Conservation (phyloP, 1,140 invertebrate genomes). For the Cydia splendana region DNA sequence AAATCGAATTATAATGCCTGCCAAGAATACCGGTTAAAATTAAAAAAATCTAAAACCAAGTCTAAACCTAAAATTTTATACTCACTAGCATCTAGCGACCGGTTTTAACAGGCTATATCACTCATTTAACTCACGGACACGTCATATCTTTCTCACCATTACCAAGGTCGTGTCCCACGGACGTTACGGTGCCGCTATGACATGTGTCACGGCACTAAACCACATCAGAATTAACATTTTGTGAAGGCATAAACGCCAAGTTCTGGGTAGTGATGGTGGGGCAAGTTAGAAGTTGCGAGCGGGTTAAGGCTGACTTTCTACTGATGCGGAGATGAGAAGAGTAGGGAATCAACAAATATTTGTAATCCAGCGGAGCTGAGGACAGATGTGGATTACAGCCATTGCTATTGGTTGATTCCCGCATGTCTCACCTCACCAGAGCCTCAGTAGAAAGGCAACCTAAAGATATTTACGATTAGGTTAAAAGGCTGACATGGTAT, state of each 20-base stretch:
- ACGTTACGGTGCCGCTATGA: constrained; percentile 6
- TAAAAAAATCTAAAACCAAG: background rate
- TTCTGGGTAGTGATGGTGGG: constrained; percentile 14
- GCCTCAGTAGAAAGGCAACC: no score
- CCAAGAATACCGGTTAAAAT: no score
- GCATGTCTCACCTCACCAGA: no score
- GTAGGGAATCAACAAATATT: no score
- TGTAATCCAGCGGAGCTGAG: no score
- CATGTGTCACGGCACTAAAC: constrained; percentile 13
- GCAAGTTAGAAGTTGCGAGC: background rate
- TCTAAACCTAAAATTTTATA: background rate
- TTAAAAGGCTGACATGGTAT: no score
- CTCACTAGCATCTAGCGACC: background rate
- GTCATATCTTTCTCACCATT: constrained; percentile 17
- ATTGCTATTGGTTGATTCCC: no score
- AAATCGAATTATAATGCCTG: no score
- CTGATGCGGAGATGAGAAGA: no score
- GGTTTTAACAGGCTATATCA: background rate
- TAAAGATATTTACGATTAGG: no score
- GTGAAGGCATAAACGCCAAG: constrained; percentile 13
- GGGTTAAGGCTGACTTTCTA: no score
- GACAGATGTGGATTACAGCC: no score
- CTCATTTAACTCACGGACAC: background rate
- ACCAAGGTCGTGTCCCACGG: constrained; percentile 11
- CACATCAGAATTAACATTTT: constrained; percentile 31